These are phyloP conservation scores for Gavialis gangeticus DNA, from an alignment of 2,113 vertebrate species.

Conservation along the genomic window DNA sequence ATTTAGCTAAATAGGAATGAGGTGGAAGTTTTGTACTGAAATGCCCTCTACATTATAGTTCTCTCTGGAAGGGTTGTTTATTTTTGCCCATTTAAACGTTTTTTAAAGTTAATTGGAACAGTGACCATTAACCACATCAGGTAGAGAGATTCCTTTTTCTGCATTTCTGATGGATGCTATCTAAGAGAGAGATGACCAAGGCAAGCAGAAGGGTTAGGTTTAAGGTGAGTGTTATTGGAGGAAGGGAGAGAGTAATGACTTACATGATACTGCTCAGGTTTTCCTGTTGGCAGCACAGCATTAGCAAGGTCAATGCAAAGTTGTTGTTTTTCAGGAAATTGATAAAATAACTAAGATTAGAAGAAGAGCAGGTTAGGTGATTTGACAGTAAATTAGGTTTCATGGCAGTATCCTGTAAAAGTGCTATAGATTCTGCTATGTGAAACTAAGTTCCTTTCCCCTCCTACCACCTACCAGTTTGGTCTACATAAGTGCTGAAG, in stretches of 20 bases:
- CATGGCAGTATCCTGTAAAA: not conserved
- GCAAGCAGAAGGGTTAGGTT: not conserved
- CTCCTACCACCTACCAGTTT: not conserved
- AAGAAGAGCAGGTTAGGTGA: not conserved
- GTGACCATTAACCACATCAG: not conserved
- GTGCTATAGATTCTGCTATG: not conserved
- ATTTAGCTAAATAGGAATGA: rapidly evolving
- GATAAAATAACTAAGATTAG: not conserved
- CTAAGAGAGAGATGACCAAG: not conserved
- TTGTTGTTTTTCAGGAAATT: not conserved
- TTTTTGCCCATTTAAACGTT: not conserved
- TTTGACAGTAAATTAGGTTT: not conserved
- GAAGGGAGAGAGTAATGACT: not conserved
- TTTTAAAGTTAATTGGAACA: not conserved
- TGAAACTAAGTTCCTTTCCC: not conserved
- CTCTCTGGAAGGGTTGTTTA: rapidly evolving
- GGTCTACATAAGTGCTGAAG: not conserved
- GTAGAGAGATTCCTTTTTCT: not conserved
- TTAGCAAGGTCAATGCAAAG: not conserved
- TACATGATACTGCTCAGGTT: not conserved
- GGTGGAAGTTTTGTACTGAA: rapidly evolving
- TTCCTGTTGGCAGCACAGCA: rapidly evolving
- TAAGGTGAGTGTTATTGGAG: not conserved
- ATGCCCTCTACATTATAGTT: no score
- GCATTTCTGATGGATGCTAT: not conserved